Evolutionary conservation across 2,113 vertebrate species (phyloP).

Genomic region (Eptesicus fuscus): DNA sequence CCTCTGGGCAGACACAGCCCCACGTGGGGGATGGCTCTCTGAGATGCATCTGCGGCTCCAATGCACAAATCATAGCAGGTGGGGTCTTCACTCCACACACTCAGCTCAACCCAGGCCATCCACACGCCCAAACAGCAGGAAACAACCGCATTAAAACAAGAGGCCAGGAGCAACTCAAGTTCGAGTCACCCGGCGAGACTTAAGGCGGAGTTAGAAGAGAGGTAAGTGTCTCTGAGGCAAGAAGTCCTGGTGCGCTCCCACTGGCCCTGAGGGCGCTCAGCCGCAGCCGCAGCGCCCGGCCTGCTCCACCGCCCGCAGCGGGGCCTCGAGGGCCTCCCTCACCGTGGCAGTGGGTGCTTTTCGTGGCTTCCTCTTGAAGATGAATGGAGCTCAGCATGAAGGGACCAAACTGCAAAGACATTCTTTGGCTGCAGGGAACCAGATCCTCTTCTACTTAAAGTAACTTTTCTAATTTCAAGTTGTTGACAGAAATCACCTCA

Average conservation of each 20-base stretch:
- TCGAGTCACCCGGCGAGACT: background rate
- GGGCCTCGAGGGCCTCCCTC: background rate
- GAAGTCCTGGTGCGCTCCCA: background rate
- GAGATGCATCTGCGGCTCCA: background rate
- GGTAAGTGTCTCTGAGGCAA: background rate
- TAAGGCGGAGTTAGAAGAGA: background rate
- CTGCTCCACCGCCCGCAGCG: background rate
- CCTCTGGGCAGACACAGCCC: no score
- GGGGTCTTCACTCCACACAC: background rate
- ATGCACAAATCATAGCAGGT: background rate
- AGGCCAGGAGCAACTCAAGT: background rate
- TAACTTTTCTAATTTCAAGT: slow-evolving; percentile 3
- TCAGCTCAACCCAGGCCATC: background rate
- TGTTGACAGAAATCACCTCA: background rate
- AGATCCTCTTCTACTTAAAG: background rate
- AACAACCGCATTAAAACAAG: background rate
- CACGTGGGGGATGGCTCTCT: background rate
- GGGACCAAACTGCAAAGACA: background rate
- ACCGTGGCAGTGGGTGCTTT: background rate
- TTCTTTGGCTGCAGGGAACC: background rate
- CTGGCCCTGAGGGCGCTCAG: background rate
- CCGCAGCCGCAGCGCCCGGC: background rate
- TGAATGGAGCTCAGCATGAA: background rate
- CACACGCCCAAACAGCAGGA: background rate
- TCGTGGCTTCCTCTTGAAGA: background rate